Percentiles rank a stretch among this genome's conserved stretches.
These are phyloP conservation scores for Limanda limanda DNA, from an alignment of 2,113 vertebrate species.

Conservation along the genomic window DNA sequence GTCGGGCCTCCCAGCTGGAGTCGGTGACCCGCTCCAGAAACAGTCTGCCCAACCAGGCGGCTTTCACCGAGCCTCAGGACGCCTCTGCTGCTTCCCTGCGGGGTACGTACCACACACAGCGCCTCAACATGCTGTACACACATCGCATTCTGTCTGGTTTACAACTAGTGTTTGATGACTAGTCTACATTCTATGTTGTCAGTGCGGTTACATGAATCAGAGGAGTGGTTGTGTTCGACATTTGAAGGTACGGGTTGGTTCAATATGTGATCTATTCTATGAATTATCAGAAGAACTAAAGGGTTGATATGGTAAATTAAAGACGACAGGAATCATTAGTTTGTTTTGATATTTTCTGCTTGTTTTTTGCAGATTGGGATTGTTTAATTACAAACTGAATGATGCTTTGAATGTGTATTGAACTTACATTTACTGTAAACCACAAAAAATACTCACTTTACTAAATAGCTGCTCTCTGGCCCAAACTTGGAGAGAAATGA, in stretches of 20 bases:
- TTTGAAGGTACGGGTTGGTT: no score
- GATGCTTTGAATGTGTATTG: background rate
- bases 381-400: background rate
- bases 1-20: slow-evolving; percentile 97
- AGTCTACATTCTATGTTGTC: background rate
- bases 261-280: no score
- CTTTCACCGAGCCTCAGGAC: slow-evolving; percentile 90
- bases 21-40: slow-evolving; percentile 97
- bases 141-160: slow-evolving; percentile 1
- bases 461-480: background rate
- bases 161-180: slow-evolving; percentile 15
- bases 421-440: background rate
- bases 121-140: slow-evolving; percentile 32
- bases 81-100: slow-evolving; percentile 82
- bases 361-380: background rate
- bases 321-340: no score
- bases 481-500: background rate
- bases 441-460: background rate
- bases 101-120: slow-evolving; percentile 83
- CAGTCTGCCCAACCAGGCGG: slow-evolving; percentile 94
- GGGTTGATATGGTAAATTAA: no score
- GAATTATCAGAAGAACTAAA: no score
- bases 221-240: background rate
- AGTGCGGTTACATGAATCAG: no score
- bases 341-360: background rate